Conservation (phyloP, 2,888 invertebrate genomes). For the Strigamia crassipes region DNA sequence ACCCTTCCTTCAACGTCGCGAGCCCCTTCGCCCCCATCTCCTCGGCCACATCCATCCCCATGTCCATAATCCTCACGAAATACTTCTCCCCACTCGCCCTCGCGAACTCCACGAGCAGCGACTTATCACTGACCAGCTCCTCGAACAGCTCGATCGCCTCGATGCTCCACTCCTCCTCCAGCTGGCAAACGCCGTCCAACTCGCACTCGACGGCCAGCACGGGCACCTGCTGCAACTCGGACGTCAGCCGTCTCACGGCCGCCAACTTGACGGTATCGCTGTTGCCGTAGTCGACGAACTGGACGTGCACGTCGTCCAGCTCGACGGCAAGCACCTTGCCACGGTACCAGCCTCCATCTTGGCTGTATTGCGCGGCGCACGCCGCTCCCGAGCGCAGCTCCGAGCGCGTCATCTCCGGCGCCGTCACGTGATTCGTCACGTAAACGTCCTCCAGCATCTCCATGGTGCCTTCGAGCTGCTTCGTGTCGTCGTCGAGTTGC, state of each 20-base stretch:
- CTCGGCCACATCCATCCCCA: constrained; percentile 32
- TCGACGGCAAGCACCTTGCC: constrained; percentile 52
- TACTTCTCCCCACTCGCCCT: constrained; percentile 45
- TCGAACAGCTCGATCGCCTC: constrained; percentile 52
- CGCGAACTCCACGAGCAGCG: constrained; percentile 50
- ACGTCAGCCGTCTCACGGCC: constrained; percentile 54
- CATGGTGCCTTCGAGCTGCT: constrained; percentile 50
- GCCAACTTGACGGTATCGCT: constrained; percentile 53
- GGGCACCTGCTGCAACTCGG: constrained; percentile 53
- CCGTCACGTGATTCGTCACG: background rate
- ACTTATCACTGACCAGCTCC: constrained; percentile 50
- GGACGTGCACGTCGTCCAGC: constrained; percentile 53
- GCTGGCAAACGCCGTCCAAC: constrained; percentile 51
- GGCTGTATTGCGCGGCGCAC: constrained; percentile 51
- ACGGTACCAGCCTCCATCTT: constrained; percentile 55
- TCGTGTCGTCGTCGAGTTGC: constrained; percentile 52
- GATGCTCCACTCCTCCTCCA: constrained; percentile 49
- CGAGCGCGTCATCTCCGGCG: background rate
- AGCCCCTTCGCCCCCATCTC: constrained; percentile 3
- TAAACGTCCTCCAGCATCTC: background rate
- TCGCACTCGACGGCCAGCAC: constrained; percentile 55
- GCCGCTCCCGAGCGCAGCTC: background rate
- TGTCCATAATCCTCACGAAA: constrained; percentile 49
- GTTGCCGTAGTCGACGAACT: constrained; percentile 58
- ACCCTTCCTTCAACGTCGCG: background rate